phyloP scores from a whole-genome alignment of 1,140 invertebrate genomes.

The Aphaenogaster floridana region DNA sequence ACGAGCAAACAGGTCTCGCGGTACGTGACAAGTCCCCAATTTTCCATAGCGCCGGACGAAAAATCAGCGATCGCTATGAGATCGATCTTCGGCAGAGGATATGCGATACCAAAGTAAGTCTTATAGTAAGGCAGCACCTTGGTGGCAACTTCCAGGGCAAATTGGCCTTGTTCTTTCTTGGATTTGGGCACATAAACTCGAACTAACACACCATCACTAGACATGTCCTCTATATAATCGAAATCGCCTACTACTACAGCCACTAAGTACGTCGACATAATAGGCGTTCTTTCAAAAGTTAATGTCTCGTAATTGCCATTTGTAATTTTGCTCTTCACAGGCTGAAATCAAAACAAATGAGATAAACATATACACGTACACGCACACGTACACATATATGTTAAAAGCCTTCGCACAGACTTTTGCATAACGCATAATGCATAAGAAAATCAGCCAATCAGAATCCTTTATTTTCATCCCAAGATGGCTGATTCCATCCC shows the following conservation, averaged over 20 bases:
- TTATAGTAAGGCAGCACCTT: slow-evolving; percentile 97
- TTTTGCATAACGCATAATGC: too few relatives aligned
- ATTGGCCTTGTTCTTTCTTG: slow-evolving; percentile 96
- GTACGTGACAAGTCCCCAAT: slow-evolving; percentile 96
- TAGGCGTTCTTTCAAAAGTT: slow-evolving; percentile 94
- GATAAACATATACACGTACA: background rate
- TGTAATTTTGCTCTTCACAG: slow-evolving; percentile 70
- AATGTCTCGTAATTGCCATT: slow-evolving; percentile 86
- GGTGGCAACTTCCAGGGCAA: slow-evolving; percentile 95
- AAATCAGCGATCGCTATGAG: slow-evolving; percentile 98
- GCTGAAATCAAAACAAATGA: slow-evolving; percentile 71
- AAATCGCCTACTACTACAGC: slow-evolving; percentile 98
- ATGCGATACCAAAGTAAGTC: slow-evolving; percentile 97
- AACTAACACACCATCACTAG: slow-evolving; percentile 93
- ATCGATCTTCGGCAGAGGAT: slow-evolving; percentile 98
- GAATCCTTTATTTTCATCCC: too few relatives aligned
- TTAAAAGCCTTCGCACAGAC: too few relatives aligned
- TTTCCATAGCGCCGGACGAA: slow-evolving; percentile 97
- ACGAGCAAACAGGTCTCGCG: slow-evolving; percentile 94
- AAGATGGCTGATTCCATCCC: too few relatives aligned
- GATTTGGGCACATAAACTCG: slow-evolving; percentile 97
- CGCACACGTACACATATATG: background rate
- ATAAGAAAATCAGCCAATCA: too few relatives aligned
- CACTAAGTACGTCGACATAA: slow-evolving; percentile 99
- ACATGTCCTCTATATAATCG: slow-evolving; percentile 95